Evolutionary conservation across 2,797 vertebrate genomes (phyloP).

Genomic region (Melanotaenia maccullochi): DNA sequence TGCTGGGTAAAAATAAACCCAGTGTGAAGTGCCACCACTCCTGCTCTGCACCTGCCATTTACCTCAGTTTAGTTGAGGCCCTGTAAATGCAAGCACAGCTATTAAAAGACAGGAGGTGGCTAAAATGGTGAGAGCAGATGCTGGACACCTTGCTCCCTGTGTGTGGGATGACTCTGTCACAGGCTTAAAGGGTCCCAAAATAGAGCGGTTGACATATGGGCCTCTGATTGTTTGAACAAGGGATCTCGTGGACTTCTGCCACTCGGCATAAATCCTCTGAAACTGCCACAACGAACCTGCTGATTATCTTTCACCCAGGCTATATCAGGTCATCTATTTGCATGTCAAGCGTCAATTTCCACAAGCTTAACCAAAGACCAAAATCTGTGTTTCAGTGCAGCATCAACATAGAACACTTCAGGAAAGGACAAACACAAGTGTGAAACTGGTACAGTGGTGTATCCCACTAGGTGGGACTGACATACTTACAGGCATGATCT

Average conservation of each 20-base stretch:
- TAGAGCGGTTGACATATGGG: slow-evolving; percentile 83
- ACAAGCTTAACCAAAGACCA: slow-evolving; percentile 72
- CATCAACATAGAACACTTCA: slow-evolving; percentile 50
- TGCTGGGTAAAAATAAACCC: slow-evolving; percentile 78
- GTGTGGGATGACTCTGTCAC: slow-evolving; percentile 71
- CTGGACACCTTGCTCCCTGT: slow-evolving; percentile 82
- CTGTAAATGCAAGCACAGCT: slow-evolving; percentile 76
- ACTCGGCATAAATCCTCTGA: slow-evolving; percentile 79
- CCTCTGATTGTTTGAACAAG: slow-evolving; percentile 85
- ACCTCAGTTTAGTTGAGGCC: slow-evolving; percentile 75
- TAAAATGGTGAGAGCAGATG: slow-evolving; percentile 83
- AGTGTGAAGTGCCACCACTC: slow-evolving; percentile 69
- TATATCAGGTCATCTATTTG: slow-evolving; percentile 70
- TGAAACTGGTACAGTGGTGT: slow-evolving; percentile 34
- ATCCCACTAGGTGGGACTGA: slow-evolving; percentile 37
- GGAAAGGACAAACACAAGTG: slow-evolving; percentile 51
- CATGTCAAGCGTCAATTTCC: slow-evolving; percentile 72
- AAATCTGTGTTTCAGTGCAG: slow-evolving; percentile 66
- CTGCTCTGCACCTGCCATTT: slow-evolving; percentile 78
- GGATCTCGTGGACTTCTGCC: slow-evolving; percentile 82
- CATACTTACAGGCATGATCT: slow-evolving; percentile 57
- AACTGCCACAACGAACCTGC: slow-evolving; percentile 60
- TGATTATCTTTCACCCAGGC: slow-evolving; percentile 76
- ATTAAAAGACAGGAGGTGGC: slow-evolving; percentile 81
- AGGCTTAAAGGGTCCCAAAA: slow-evolving; percentile 79